Evolutionary conservation across 2,113 vertebrate genomes (phyloP), one percentile per base, ranked within the genome.

Genomic region (Ctenodactylus gundi): DNA sequence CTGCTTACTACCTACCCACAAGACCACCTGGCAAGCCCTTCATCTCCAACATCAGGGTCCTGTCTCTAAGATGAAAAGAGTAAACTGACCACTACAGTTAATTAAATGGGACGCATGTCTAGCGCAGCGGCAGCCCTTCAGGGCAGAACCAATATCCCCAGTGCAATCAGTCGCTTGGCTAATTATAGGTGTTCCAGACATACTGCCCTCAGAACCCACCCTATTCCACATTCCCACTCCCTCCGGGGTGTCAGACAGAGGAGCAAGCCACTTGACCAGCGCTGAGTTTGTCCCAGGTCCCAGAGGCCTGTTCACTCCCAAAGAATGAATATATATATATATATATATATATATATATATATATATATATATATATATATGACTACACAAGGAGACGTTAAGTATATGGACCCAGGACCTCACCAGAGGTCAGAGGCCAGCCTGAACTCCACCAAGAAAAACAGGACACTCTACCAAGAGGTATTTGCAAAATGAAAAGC

Each of bases 401-500:
- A 76, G 34, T 2, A 2, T 20, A 7, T 8, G 55, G 31, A 18
- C 49, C 65, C 70, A 34, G 76, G 41, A 21, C 23, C 62, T 57
- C 23, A 51, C 76, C 25, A 21, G 70, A 91, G 49, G 39, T 44
- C 55, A 72, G 29, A 85, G 67, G 25, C 53, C 83, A 55, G 34
- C 14, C 8, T 27, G 5, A 51, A 85, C 14, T 23, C 72, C 76
- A 82, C 41, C 29, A 78, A 87, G 72, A 81, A 91, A 86, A 93
- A 78, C 44, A 31, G 17, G 44, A 91, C 23, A 2, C 6, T 10
- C 9, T 12, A 76, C 81, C 55, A 41, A 88, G 57, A 53, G 62
- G 46, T 12, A 49, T 70, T 93, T 93, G 76, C 41, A 36, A 95
- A 95, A 87, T 27, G 57, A 78, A 95, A 92, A 75, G 49, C 46